Base-by-base conservation (phyloP, 2,797 vertebrate species). In the Scomberomorus guttatus region DNA sequence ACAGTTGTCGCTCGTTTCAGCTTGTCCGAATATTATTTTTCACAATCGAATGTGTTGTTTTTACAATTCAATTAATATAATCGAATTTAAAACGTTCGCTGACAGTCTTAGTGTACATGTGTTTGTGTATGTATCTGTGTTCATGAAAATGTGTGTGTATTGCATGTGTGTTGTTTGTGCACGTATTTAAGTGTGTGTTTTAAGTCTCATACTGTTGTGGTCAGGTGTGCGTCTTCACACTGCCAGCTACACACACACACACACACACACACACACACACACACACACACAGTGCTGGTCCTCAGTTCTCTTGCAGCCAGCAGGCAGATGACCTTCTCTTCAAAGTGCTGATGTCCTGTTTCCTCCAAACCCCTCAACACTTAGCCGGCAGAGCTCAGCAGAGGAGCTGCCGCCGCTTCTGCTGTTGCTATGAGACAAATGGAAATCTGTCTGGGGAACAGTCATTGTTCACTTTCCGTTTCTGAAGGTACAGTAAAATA, bases 381-480 rank as follows among this genome's bases (percentile, higher is more conserved):
- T 82, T 25, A 81, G 34, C 72, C 75, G 60, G 67, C 76, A 55
- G 75, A 75, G 75, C 72, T 79, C 76, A 80, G 79, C 77, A 76
- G 86, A 85, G 64, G 72, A 70, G 78, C 71, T 2, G 22, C 74
- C 24, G 58, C 65, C 20, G 20, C 72, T 77, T 44, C 87, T 76
- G 79, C 80, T 84, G 87, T 90, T 90, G 87, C 86, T 89, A 90
- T 77, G 86, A 92, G 81, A 90, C 90, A 81, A 89, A 90, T 82
- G 63, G 60, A 79, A 84, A 59, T 72, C 60, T 66, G 74, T 68
- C 59, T 9, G 62, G 73, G 39, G 39, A 79, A 17, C 46, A 42
- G 56, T 32, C 75, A 42, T 8, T 34, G 60, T 44, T 59, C 56
- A 18, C 37, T 34, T 29, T 63, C 34, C 20, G 13, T 24, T 15